Evolutionary conservation across 2,888 invertebrate genomes (phyloP).

Genomic region (Meiosimyza decipiens): DNA sequence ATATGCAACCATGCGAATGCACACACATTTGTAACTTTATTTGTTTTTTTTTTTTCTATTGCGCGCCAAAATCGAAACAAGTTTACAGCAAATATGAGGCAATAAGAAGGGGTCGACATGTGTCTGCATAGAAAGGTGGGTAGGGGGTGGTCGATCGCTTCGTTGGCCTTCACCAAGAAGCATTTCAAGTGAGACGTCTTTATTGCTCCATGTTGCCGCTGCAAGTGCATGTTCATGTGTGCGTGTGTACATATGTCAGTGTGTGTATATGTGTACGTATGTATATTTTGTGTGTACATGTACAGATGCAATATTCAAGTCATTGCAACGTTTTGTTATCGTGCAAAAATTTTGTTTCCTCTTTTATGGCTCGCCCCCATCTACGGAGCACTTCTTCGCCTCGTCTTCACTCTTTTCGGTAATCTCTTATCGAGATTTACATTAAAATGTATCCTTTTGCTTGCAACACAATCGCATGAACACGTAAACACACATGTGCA

Average conservation of each 20-base stretch:
- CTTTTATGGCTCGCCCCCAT: slow-evolving; percentile 34
- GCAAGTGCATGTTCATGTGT: slow-evolving; percentile 26
- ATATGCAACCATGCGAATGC: slow-evolving; percentile 27
- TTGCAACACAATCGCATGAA: slow-evolving; percentile 38
- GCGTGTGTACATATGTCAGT: slow-evolving; percentile 39
- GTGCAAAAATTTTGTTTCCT: slow-evolving; percentile 40
- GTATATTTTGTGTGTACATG: slow-evolving; percentile 42
- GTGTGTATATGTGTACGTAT: slow-evolving; percentile 35
- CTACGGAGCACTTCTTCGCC: slow-evolving; percentile 39
- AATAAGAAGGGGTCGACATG: too few relatives aligned
- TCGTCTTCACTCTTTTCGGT: slow-evolving; percentile 46
- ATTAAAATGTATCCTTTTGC: slow-evolving; percentile 65
- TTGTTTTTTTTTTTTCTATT: slow-evolving; percentile 25
- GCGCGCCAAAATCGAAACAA: slow-evolving; percentile 36
- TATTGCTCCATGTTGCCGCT: slow-evolving; percentile 8
- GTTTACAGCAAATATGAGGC: not conserved
- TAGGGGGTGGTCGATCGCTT: not conserved
- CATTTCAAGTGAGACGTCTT: slow-evolving; percentile 13
- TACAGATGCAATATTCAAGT: slow-evolving; percentile 62
- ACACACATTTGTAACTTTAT: slow-evolving; percentile 31
- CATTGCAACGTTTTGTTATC: slow-evolving; percentile 53
- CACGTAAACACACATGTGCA: slow-evolving; percentile 39
- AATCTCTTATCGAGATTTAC: slow-evolving; percentile 65
- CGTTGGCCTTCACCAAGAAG: slow-evolving; percentile 36
- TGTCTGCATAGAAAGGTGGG: not conserved